Conservation (phyloP, 2,113 vertebrate genomes). For the Callaeas wilsoni region DNA sequence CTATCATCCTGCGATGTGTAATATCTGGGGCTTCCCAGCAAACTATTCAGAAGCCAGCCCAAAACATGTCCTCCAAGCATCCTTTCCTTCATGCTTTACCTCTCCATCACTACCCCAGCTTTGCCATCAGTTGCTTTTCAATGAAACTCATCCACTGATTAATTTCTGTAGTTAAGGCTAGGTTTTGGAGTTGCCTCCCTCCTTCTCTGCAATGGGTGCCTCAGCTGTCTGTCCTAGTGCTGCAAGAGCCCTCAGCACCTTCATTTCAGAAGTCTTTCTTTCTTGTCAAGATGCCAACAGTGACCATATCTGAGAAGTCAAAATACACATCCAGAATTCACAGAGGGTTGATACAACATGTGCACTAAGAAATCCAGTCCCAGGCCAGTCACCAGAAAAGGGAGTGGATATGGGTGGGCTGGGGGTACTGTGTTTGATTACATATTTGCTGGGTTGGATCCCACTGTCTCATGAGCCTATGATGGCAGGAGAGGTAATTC, state of each 20-base stretch:
- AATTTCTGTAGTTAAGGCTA: not conserved
- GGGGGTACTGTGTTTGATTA: not conserved
- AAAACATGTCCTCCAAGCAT: not conserved
- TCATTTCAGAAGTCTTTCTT: not conserved
- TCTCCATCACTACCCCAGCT: not conserved
- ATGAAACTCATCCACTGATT: not conserved
- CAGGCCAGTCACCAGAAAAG: not conserved
- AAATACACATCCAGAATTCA: not conserved
- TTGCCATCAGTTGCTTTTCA: not conserved
- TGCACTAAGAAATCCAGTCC: not conserved
- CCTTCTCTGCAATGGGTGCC: not conserved
- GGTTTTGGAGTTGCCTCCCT: not conserved
- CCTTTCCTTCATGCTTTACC: not conserved
- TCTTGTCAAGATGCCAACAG: not conserved
- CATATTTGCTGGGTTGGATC: not conserved
- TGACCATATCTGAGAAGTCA: not conserved
- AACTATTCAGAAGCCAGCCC: not conserved
- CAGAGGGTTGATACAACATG: not conserved
- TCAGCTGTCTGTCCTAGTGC: not conserved
- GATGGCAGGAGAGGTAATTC: not conserved
- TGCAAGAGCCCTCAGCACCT: not conserved
- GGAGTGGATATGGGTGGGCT: accelerated
- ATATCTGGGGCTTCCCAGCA: not conserved
- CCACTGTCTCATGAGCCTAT: not conserved
- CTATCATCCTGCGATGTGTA: not conserved